phyloP scores from a whole-genome alignment of 2,797 vertebrate species.

The Galagoides demidoff region DNA sequence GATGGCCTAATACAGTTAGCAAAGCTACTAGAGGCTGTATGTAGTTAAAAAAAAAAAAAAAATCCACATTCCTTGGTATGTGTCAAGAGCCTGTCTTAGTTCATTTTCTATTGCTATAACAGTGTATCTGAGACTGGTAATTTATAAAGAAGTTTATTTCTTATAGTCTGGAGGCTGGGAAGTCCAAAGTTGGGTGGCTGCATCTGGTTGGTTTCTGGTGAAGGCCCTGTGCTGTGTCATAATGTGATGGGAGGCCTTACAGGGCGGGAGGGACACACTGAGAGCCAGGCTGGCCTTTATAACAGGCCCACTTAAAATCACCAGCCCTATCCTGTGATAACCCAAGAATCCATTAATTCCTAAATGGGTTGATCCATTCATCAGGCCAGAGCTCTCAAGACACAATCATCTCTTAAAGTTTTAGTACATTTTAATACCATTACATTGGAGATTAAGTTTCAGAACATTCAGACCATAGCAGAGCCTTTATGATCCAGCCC shows the following conservation, averaged over 20 bases:
- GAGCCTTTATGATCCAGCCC: not conserved
- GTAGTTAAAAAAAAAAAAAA: not conserved
- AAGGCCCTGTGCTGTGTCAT: not conserved
- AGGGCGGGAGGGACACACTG: not conserved
- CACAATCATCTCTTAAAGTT: not conserved
- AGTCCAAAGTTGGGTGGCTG: not conserved
- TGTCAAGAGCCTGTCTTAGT: not conserved
- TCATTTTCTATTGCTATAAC: not conserved
- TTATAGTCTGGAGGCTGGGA: not conserved
- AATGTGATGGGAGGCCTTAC: not conserved
- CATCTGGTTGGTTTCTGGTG: not conserved
- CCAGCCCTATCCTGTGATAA: not conserved
- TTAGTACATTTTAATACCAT: not conserved
- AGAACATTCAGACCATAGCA: not conserved
- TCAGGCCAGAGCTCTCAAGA: not conserved
- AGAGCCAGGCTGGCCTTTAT: not conserved
- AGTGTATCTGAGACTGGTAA: not conserved
- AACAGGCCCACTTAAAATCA: not conserved
- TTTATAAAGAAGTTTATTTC: not conserved
- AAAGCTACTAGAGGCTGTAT: not conserved
- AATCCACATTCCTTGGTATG: not conserved
- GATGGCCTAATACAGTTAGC: not conserved
- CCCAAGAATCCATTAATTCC: not conserved
- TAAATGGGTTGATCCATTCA: not conserved
- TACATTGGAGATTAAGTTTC: not conserved